These are phyloP conservation scores for Tenebrosternarchus preto DNA, from an alignment of 2,113 vertebrate genomes.

Conservation along the genomic window DNA sequence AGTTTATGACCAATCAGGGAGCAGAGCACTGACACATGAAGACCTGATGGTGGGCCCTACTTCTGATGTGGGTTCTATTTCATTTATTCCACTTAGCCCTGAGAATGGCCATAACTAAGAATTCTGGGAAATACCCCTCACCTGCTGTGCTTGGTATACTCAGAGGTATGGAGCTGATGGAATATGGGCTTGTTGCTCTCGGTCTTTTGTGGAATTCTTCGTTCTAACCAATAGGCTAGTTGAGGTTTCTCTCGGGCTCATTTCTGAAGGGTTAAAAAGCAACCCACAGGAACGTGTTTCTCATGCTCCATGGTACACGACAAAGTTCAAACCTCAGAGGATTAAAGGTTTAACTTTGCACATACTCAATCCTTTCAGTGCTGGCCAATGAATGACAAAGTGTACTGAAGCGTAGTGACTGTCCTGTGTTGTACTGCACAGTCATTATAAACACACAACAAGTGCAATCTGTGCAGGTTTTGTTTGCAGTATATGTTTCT, in stretches of 20 bases:
- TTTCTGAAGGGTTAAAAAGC: background rate
- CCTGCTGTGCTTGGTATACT: no score
- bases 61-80: no score
- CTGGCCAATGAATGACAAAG: background rate
- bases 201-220: background rate
- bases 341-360: background rate
- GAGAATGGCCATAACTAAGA: no score
- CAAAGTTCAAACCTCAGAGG: constrained; percentile 1
- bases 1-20: no score
- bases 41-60: no score
- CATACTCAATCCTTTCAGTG: background rate
- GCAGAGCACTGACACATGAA: no score
- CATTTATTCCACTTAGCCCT: no score
- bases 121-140: no score
- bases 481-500: background rate
- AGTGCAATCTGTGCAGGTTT: background rate
- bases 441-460: background rate
- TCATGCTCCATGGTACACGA: background rate
- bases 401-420: background rate
- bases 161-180: no score
- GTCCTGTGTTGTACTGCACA: background rate
- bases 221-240: no score
- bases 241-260: background rate
- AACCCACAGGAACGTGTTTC: background rate
- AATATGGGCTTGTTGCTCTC: no score